Conservation (phyloP, 2,888 invertebrate species). For the Octodonta nipae region DNA sequence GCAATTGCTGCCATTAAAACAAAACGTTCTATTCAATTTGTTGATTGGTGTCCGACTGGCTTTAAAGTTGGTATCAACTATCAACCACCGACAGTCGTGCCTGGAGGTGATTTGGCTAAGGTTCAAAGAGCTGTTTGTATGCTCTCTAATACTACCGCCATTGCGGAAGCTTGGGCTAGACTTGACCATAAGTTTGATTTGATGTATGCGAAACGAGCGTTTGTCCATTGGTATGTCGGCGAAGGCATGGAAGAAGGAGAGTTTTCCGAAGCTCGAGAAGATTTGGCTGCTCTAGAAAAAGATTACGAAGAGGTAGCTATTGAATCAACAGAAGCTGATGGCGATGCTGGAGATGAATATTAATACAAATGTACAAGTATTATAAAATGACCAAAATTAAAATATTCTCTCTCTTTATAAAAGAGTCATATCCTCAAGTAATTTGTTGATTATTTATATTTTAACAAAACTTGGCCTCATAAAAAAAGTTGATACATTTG, state of each 20-base stretch:
- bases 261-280: constrained; percentile 45
- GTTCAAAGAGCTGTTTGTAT: constrained; percentile 63
- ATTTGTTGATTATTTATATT: too few species aligned
- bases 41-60: neutral
- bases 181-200: constrained; percentile 64
- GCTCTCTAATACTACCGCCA: constrained; percentile 39
- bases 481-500: too few species aligned
- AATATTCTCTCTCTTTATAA: too few species aligned
- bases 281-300: constrained; percentile 38
- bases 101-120: constrained; percentile 59
- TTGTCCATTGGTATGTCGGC: constrained; percentile 71
- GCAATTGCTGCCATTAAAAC: constrained; percentile 57
- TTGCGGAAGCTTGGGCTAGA: constrained; percentile 60
- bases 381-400: too few species aligned
- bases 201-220: constrained; percentile 70
- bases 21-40: constrained; percentile 42
- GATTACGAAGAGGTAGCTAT: constrained; percentile 39
- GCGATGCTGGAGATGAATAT: constrained; percentile 46
- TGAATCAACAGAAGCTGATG: constrained; percentile 57
- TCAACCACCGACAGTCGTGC: constrained; percentile 60
- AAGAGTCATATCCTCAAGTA: too few species aligned
- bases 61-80: constrained; percentile 53
- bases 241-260: constrained; percentile 58
- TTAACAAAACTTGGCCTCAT: too few species aligned
- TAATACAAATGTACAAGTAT: too few species aligned